Evolutionary conservation across 2,797 vertebrate genomes (phyloP), one percentile per base, ranked within the genome.

Genomic region (Falco biarmicus): DNA sequence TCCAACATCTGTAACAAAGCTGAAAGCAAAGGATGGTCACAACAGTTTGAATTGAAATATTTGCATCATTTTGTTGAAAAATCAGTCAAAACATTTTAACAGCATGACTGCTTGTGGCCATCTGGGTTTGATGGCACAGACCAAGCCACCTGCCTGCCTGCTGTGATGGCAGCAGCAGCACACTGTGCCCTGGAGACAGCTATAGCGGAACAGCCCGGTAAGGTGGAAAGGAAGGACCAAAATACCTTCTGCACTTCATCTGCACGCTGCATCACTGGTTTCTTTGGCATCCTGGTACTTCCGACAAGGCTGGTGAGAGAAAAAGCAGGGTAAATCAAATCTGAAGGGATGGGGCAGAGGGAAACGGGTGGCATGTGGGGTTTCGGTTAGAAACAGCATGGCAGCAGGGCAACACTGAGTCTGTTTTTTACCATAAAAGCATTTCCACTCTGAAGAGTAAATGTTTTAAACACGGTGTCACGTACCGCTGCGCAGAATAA

Each of bases 321-420:
- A 75, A 4, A 9, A 57, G 37, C 63, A 34, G 1, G 2, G 32
- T 29, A 11, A 48, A 32, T 7, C 16, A 45, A 13, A 28, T 28
- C 1, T 8, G n/a, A 31, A 57, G 15, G 29, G 48, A 15, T 5
- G 37, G 63, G 56, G 15, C 26, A 25, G 17, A 68, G 41, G 41
- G 54, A 26, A 54, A 68, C 0, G 1, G 12, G 28, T 2, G 47
- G 13, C 22, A 29, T 13, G 2, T 1, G 3, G 59, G 66, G 15
- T 48, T 17, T 29, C 20, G 2, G 43, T 11, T 2, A 20, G 37
- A 29, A 32, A 19, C 2, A 32, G 34, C 3, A 0, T 2, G 7
- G 39, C 45, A 8, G n/a, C 1, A 4, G 31, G 22, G 18, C 6
- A 7, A 25, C 15, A 13, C 2, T 14, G 32, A 34, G 32, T 10